Base-by-base conservation (phyloP, 2,113 vertebrate species). In the Scomber japonicus region DNA sequence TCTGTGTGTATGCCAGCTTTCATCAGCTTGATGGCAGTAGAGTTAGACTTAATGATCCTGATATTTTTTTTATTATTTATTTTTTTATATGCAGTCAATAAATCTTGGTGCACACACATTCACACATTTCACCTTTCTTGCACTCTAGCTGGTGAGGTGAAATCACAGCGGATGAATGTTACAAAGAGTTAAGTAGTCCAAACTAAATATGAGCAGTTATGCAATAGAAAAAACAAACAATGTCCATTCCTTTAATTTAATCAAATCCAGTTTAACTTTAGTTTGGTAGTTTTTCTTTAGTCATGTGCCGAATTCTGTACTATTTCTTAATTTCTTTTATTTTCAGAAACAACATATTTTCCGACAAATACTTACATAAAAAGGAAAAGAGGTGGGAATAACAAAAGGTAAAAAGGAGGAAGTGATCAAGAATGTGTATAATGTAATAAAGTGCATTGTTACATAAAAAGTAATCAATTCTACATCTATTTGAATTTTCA, bases 1-100 rank as follows among this genome's bases (percentile, higher is more conserved):
- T 88, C 62, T 85, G 79, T 86, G 84, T 86, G 88, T 93, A 88
- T 91, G 80, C 82, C 88, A 93, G 78, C 80, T 92, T 92, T 94
- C 92, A 95, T 94, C 93, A 94, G 88, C 84, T 86, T 91, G 89
- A 93, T 93, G 92, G 92, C 90, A 88, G 72, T 45, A 77, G 84
- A 92, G 91, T 92, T 88, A 85, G 89, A 93, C 89, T 94, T 94
- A 95, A 95, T 94, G 94, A 94, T 88, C 91, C 88, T 72, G 82
- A 83, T 90, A 89, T 86, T 79, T 87, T 21, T 21, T 21, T 21
- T 21, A 21, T 21, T 21, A 21, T 21, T 82, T 35, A 27, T 27
- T 27, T 27, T 92, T 89, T 89, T 92, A 94, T 92, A 90, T 90
- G 72, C 90, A 86, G 85, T 79, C 77, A 57, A 95, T 95, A 94